Percentiles rank a stretch among this genome's conserved stretches.
Conservation (phyloP, 2,888 invertebrate species). For the Panzeria rudis region DNA sequence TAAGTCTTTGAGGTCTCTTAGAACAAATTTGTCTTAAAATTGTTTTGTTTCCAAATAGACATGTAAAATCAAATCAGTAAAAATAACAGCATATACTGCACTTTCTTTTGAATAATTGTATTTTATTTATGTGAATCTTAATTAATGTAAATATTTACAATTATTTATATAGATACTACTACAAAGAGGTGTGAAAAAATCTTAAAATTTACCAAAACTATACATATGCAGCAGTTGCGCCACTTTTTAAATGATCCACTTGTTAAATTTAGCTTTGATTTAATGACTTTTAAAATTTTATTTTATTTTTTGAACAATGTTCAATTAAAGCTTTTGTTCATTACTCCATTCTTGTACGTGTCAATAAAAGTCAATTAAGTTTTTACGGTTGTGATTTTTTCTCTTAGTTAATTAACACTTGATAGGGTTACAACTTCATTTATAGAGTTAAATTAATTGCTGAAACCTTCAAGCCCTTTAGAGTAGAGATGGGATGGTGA, state of each 20-base stretch:
- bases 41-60: neutral
- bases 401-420: constrained; percentile 2
- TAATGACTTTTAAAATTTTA: neutral
- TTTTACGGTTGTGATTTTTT: neutral
- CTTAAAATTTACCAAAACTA: neutral
- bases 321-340: neutral
- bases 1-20: constrained; percentile 38
- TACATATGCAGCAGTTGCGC: neutral
- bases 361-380: neutral
- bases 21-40: neutral
- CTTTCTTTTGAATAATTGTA: constrained; percentile 20
- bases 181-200: neutral
- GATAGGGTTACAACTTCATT: neutral
- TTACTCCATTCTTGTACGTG: neutral
- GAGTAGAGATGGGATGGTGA: no score
- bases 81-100: neutral
- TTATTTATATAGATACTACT: no score
- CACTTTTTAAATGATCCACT: neutral
- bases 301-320: neutral
- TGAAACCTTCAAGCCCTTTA: neutral
- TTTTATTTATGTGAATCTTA: neutral
- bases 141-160: neutral
- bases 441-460: neutral
- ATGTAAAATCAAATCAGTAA: neutral
- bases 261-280: neutral